phyloP scores from a whole-genome alignment of 2,888 invertebrate species.

The Eumerus sabulonum region DNA sequence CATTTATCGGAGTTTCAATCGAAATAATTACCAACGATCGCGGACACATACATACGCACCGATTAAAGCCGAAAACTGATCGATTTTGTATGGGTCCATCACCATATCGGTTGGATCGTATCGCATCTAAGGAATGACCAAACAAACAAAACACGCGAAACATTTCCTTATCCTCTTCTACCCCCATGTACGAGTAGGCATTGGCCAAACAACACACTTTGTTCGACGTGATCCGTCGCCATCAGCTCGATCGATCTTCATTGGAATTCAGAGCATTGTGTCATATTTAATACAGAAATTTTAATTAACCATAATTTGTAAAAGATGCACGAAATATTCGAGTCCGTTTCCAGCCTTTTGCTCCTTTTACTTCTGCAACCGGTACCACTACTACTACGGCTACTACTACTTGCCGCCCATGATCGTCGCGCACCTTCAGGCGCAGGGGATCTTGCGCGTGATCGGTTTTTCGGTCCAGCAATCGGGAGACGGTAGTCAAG shows the following conservation, averaged over 20 bases:
- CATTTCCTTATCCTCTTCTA: constrained; percentile 2
- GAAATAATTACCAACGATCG: constrained; percentile 60
- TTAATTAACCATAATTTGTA: constrained; percentile 79
- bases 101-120: constrained; percentile 63
- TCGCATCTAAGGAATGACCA: constrained; percentile 54
- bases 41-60: constrained; percentile 23
- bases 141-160: constrained; percentile 45
- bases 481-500: not conserved
- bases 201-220: too few relatives aligned
- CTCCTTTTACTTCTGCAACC: too few relatives aligned
- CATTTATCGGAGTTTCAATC: constrained; percentile 62
- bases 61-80: constrained; percentile 64
- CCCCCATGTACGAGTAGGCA: too few relatives aligned
- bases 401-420: too few relatives aligned
- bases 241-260: constrained; percentile 67
- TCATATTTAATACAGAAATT: constrained; percentile 79
- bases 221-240: constrained; percentile 59
- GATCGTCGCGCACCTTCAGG: constrained; percentile 28
- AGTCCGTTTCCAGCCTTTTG: constrained; percentile 31
- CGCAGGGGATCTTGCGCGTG: constrained; percentile 19
- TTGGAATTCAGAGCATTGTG: constrained; percentile 79
- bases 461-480: constrained; percentile 46
- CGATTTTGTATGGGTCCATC: constrained; percentile 68
- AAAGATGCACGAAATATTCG: constrained; percentile 75
- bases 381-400: too few relatives aligned